Evolutionary conservation across 2,797 vertebrate species (phyloP).

Genomic region (Sebastes reedi): DNA sequence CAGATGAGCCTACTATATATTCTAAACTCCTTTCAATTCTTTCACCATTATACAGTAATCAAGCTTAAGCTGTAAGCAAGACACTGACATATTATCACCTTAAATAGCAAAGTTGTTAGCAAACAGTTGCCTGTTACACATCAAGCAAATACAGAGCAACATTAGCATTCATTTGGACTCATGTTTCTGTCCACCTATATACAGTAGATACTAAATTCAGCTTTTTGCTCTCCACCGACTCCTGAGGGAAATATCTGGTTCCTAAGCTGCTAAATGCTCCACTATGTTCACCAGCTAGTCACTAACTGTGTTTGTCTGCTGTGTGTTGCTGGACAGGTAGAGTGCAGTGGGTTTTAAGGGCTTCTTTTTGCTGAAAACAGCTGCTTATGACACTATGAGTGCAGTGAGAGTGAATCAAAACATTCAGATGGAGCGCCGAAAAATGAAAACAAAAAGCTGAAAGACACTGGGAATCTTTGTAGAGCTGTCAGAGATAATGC

Average conservation of each 20-base stretch:
- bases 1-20: not conserved
- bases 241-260: not conserved
- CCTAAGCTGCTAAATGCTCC: not conserved
- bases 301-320: not conserved
- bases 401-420: too few relatives aligned
- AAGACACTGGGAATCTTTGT: not conserved
- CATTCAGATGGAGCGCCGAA: accelerated
- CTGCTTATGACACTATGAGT: not conserved
- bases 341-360: too few relatives aligned
- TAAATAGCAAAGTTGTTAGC: not conserved
- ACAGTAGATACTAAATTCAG: not conserved
- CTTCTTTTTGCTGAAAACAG: too few relatives aligned
- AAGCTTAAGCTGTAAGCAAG: not conserved
- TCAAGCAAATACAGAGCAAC: not conserved
- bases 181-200: not conserved
- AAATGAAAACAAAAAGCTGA: not conserved
- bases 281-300: not conserved
- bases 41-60: not conserved
- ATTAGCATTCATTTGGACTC: too few relatives aligned
- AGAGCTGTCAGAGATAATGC: not conserved
- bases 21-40: not conserved
- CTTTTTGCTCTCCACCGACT: not conserved
- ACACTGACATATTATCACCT: not conserved
- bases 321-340: not conserved
- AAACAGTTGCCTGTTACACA: not conserved